These are phyloP conservation scores for Dendrolimus pini DNA, from an alignment of 2,888 invertebrate species.

Conservation along the genomic window DNA sequence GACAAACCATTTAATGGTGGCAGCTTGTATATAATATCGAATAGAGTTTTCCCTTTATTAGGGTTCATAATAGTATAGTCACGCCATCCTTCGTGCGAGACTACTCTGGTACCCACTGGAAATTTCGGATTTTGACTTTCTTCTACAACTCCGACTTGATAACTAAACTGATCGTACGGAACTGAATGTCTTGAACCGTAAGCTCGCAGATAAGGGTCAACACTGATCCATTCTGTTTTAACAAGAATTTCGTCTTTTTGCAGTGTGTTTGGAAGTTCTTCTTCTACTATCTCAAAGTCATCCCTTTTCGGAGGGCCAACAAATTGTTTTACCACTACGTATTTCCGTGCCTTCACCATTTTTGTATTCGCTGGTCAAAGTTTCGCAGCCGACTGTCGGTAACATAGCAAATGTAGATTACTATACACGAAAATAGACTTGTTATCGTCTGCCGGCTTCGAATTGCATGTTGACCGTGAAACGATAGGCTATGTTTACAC, in stretches of 20 bases:
- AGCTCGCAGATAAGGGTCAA: slow-evolving; percentile 18
- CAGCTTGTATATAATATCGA: slow-evolving; percentile 36
- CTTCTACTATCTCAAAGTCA: background rate
- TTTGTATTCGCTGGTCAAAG: background rate
- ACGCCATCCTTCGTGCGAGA: slow-evolving; percentile 60
- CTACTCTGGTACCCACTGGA: slow-evolving; percentile 77
- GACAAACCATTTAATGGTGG: slow-evolving; percentile 72
- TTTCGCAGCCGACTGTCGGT: background rate
- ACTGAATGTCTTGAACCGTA: background rate
- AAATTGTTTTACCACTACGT: slow-evolving; percentile 54
- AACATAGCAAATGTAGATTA: background rate
- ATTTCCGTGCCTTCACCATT: slow-evolving; percentile 73
- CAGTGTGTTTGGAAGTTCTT: background rate
- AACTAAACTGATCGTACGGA: slow-evolving; percentile 25
- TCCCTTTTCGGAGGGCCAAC: slow-evolving; percentile 53
- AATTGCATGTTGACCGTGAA: background rate
- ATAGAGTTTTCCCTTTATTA: background rate
- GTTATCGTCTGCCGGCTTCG: background rate
- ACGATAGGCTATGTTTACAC: background rate
- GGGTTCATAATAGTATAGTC: slow-evolving; percentile 19
- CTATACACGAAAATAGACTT: background rate
- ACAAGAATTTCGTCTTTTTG: slow-evolving; percentile 35
- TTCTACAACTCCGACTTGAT: slow-evolving; percentile 52
- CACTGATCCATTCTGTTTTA: slow-evolving; percentile 32
- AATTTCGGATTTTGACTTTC: slow-evolving; percentile 38